A percentile compares a stretch with the other conserved stretches of the same genome.
Conservation (phyloP, 2,113 vertebrate genomes). For the Prunella fulvescens region DNA sequence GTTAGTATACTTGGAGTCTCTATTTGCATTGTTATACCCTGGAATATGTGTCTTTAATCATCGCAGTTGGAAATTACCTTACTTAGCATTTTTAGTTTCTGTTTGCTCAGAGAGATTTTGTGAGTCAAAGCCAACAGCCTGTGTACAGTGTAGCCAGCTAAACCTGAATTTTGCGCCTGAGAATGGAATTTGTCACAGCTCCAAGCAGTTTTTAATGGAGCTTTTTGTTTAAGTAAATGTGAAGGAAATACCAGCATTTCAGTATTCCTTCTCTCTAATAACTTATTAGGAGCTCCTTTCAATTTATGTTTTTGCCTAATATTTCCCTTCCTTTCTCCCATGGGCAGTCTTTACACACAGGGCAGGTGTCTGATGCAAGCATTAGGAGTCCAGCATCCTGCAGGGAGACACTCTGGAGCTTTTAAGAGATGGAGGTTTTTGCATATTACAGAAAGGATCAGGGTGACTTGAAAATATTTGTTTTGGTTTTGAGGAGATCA, state of each 20-base stretch:
- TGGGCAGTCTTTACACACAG: not conserved
- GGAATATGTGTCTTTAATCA: not conserved
- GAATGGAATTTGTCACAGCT: not conserved
- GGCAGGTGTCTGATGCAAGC: not conserved
- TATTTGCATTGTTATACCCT: not conserved
- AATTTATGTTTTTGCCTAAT: not conserved
- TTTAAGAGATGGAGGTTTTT: not conserved
- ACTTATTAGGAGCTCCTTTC: not conserved
- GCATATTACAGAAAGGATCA: not conserved
- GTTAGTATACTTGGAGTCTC: not conserved
- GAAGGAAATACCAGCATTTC: not conserved
- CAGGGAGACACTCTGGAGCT: not conserved
- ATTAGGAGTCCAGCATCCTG: not conserved
- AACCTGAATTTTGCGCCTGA: not conserved
- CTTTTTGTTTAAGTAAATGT: conserved; percentile 28
- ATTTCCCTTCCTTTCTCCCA: not conserved
- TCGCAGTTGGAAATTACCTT: not conserved
- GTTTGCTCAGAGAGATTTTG: conserved; percentile 12
- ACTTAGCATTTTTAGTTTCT: conserved; percentile 38
- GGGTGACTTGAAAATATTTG: not conserved
- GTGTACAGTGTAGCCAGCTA: not conserved
- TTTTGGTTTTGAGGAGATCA: not conserved
- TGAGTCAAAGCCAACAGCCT: conserved; percentile 23
- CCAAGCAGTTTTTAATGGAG: not conserved
- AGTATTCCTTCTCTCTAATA: not conserved